Evolutionary conservation across 2,888 invertebrate species (phyloP).

Genomic region (Drosophila monieri): DNA sequence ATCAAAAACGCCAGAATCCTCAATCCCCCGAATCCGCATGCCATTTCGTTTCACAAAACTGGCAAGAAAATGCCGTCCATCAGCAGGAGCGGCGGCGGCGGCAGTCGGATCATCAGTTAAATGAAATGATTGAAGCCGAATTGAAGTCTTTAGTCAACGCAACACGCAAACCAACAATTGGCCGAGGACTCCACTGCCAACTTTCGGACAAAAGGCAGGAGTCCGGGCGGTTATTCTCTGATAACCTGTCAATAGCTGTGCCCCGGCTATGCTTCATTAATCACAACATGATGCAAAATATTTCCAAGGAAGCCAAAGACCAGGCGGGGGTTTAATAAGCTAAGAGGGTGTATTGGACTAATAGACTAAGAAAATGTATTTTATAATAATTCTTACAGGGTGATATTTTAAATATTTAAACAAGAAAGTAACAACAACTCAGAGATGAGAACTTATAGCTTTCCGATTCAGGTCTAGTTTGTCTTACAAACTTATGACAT

Average conservation of each 20-base stretch:
- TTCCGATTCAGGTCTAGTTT: too few species aligned
- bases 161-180: constrained; percentile 77
- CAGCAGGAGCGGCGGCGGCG: constrained; percentile 34
- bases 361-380: neutral
- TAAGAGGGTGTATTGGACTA: neutral
- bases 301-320: constrained; percentile 62
- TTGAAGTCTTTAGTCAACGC: constrained; percentile 78
- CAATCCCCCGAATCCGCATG: neutral
- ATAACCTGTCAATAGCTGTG: constrained; percentile 69
- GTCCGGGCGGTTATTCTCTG: constrained; percentile 37
- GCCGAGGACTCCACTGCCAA: constrained; percentile 36
- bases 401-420: neutral
- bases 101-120: constrained; percentile 75
- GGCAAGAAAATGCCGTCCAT: constrained; percentile 57
- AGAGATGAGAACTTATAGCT: too few species aligned
- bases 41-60: neutral
- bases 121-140: constrained; percentile 79
- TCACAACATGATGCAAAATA: constrained; percentile 72
- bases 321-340: constrained; percentile 16
- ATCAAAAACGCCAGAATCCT: neutral
- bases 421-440: too few species aligned
- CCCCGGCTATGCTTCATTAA: constrained; percentile 65
- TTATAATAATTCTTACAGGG: too few species aligned
- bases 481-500: too few species aligned
- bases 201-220: neutral